phyloP scores from a whole-genome alignment of 2,888 invertebrate species.

The Synergus itoensis region DNA sequence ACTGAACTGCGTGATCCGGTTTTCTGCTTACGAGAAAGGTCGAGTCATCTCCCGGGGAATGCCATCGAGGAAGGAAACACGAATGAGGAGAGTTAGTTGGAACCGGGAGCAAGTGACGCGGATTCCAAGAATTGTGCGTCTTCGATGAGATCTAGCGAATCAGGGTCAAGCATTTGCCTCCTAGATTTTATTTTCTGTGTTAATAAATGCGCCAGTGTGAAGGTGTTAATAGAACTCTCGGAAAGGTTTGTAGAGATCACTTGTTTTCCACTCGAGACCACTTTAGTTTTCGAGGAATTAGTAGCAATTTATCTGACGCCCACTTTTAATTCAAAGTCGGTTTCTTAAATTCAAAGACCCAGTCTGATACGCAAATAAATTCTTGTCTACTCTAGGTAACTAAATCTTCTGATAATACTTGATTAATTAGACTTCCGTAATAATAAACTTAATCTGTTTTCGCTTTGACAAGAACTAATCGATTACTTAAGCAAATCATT shows the following conservation, averaged over 20 bases:
- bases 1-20: conserved; percentile 49
- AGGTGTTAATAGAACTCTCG: neutral
- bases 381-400: neutral
- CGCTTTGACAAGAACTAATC: conserved; percentile 27
- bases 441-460: conserved; percentile 12
- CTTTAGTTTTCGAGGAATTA: neutral
- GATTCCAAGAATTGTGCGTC: conserved; percentile 52
- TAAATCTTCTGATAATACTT: neutral
- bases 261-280: neutral
- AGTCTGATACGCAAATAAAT: neutral
- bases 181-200: neutral
- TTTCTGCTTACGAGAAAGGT: conserved; percentile 43
- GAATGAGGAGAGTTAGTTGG: conserved; percentile 48
- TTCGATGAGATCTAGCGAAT: conserved; percentile 45
- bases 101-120: conserved; percentile 57
- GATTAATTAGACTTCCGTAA: conserved; percentile 36
- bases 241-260: neutral
- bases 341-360: neutral
- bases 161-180: conserved; percentile 41
- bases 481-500: conserved; percentile 38
- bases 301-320: neutral
- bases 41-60: conserved; percentile 68
- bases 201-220: conserved; percentile 12
- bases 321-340: neutral
- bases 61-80: conserved; percentile 66